These are phyloP conservation scores for Heliocidaris erythrogramma DNA, from an alignment of 35 echinoderm and acorn worm species.

Conservation along the genomic window DNA sequence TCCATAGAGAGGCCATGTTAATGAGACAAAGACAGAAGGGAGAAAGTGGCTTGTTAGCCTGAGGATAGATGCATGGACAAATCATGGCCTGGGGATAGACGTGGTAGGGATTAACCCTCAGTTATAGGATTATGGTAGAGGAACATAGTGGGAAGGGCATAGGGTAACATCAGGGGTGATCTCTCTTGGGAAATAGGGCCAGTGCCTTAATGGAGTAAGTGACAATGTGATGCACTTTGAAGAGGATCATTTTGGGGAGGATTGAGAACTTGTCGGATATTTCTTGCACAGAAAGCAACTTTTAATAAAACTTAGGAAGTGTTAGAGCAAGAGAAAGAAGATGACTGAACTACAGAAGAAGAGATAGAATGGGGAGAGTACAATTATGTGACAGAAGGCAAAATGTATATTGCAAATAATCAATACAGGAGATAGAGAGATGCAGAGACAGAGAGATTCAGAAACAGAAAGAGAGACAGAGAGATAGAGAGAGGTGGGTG, in stretches of 20 bases:
- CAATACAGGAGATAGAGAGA: too few relatives aligned
- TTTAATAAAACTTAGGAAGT: not conserved
- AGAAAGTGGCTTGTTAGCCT: not conserved
- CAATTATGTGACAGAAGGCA: too few relatives aligned
- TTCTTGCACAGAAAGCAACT: not conserved
- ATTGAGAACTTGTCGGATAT: constrained; percentile 2
- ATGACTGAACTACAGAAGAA: not conserved
- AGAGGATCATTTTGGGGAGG: not conserved
- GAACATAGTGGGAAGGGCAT: not conserved
- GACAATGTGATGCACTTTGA: constrained; percentile 1
- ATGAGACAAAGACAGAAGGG: constrained; percentile 1
- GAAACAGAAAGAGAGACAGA: too few relatives aligned
- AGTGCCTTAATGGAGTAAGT: not conserved
- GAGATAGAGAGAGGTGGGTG: not conserved
- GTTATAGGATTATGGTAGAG: not conserved
- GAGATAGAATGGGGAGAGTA: not conserved
- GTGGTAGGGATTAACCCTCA: not conserved
- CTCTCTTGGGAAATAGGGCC: not conserved
- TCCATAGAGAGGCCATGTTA: not conserved
- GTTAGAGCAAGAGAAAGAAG: not conserved
- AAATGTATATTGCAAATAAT: too few relatives aligned
- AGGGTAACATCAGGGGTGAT: not conserved
- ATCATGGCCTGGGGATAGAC: not conserved
- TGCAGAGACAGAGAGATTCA: too few relatives aligned
- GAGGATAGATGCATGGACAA: not conserved